Percentiles rank a stretch among this genome's conserved stretches.
These are phyloP conservation scores for Scaptodrosophila latifasciaeformis DNA, from an alignment of 2,888 invertebrate genomes.

Conservation along the genomic window DNA sequence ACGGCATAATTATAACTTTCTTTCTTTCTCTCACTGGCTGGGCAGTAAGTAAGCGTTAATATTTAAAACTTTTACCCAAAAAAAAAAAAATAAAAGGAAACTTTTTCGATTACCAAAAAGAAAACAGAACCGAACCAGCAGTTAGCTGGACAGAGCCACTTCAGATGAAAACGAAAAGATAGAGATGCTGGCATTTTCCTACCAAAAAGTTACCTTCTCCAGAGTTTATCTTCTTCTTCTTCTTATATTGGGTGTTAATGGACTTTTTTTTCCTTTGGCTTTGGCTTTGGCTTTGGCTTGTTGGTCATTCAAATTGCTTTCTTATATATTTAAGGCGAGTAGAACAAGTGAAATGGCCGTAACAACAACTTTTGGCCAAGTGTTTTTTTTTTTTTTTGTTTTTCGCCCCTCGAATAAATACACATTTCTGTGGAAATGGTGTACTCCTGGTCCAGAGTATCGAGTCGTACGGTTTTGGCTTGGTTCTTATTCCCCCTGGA, in stretches of 20 bases:
- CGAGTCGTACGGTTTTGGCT: too few relatives aligned
- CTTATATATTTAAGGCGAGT: too few relatives aligned
- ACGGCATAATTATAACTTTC: constrained; percentile 61
- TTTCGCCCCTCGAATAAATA: constrained; percentile 65
- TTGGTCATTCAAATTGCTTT: constrained; percentile 67
- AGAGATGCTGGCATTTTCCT: too few relatives aligned
- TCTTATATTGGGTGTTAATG: constrained; percentile 67
- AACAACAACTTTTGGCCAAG: background rate
- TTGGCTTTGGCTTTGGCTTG: constrained; percentile 7
- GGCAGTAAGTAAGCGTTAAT: constrained; percentile 67
- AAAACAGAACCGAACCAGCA: too few relatives aligned
- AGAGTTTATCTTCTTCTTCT: constrained; percentile 1
- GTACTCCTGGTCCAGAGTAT: too few relatives aligned
- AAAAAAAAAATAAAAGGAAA: too few relatives aligned
- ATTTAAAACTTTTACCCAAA: constrained; percentile 60
- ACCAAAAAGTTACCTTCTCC: too few relatives aligned
- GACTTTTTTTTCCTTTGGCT: constrained; percentile 34
- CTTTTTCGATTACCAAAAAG: constrained; percentile 63
- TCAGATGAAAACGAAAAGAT: too few relatives aligned
- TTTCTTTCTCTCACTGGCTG: too few relatives aligned
- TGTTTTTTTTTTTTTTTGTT: constrained; percentile 44
- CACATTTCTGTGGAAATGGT: constrained; percentile 44
- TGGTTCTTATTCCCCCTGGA: constrained; percentile 70
- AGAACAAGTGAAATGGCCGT: constrained; percentile 9
- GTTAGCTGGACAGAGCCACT: too few relatives aligned